phyloP scores from a whole-genome alignment of 2,888 invertebrate species.

The Pterostichus niger region DNA sequence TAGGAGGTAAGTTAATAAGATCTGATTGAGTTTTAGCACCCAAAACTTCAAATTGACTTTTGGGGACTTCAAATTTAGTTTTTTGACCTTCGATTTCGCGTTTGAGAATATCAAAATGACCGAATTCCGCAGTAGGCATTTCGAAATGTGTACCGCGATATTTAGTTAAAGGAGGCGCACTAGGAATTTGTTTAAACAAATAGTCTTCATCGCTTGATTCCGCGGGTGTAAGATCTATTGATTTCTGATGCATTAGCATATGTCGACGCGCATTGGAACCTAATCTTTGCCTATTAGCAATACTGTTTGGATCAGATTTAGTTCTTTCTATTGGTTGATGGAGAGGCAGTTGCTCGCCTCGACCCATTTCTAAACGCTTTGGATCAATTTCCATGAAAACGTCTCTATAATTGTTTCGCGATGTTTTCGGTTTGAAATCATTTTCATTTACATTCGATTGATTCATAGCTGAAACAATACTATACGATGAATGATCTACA shows the following conservation, averaged over 20 bases:
- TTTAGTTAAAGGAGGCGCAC: conserved; percentile 85
- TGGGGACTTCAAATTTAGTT: conserved; percentile 85
- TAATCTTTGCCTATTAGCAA: conserved; percentile 86
- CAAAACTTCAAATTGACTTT: conserved; percentile 85
- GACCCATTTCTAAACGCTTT: conserved; percentile 77
- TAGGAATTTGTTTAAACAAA: conserved; percentile 86
- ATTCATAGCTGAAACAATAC: conserved; percentile 72
- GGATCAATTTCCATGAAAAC: conserved; percentile 84
- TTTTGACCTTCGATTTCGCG: conserved; percentile 78
- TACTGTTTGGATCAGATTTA: conserved; percentile 91
- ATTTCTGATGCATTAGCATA: conserved; percentile 91
- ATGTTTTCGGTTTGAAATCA: conserved; percentile 63
- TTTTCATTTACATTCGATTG: conserved; percentile 53
- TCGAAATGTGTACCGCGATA: conserved; percentile 77
- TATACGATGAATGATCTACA: conserved; percentile 71
- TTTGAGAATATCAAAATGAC: conserved; percentile 83
- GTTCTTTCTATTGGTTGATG: conserved; percentile 90
- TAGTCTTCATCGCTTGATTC: conserved; percentile 92
- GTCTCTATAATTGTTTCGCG: conserved; percentile 75
- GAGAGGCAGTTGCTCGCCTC: conserved; percentile 76
- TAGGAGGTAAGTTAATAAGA: conserved; percentile 76
- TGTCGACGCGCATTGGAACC: conserved; percentile 87
- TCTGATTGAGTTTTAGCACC: conserved; percentile 77
- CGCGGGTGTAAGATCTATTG: conserved; percentile 90
- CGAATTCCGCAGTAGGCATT: conserved; percentile 78